These are phyloP conservation scores for Pseudolycoriella hygida DNA, from an alignment of 2,888 invertebrate genomes.

Conservation along the genomic window DNA sequence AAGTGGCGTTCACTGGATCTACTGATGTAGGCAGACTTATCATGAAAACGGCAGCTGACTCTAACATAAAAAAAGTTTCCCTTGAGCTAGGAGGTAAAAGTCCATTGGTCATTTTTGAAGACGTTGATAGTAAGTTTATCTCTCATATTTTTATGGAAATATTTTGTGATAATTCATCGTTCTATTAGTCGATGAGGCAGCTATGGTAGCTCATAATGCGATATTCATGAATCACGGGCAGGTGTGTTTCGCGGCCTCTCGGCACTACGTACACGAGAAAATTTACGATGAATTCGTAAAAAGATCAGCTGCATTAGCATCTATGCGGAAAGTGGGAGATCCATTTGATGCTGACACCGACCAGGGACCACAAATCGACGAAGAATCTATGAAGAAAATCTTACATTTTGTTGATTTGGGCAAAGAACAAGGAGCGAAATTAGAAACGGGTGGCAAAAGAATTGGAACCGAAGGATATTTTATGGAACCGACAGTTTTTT, in stretches of 20 bases:
- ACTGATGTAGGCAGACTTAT: constrained; percentile 33
- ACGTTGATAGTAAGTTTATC: constrained; percentile 35
- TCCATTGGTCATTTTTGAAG: constrained; percentile 71
- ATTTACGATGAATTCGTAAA: constrained; percentile 76
- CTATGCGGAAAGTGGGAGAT: constrained; percentile 58
- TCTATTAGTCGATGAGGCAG: constrained; percentile 42
- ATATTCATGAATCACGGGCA: constrained; percentile 56
- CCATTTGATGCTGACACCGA: constrained; percentile 48
- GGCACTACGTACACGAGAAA: constrained; percentile 73
- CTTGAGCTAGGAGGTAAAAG: constrained; percentile 77
- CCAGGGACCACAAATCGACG: constrained; percentile 75
- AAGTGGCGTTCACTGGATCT: constrained; percentile 70
- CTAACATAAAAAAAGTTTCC: constrained; percentile 65
- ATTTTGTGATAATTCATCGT: too few relatives aligned
- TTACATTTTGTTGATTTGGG: constrained; percentile 58
- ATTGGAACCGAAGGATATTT: constrained; percentile 54
- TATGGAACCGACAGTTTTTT: constrained; percentile 60
- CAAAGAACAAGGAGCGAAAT: constrained; percentile 59
- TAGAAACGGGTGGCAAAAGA: constrained; percentile 56
- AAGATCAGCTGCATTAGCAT: constrained; percentile 50
- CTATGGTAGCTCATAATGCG: constrained; percentile 42
- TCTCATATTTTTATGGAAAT: too few relatives aligned
- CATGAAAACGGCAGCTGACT: constrained; percentile 46
- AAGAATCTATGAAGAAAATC: constrained; percentile 58
- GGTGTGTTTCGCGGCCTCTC: constrained; percentile 70